Evolutionary conservation across 2,888 invertebrate genomes (phyloP).

Genomic region (Imbricaverruca yamaguchii): DNA sequence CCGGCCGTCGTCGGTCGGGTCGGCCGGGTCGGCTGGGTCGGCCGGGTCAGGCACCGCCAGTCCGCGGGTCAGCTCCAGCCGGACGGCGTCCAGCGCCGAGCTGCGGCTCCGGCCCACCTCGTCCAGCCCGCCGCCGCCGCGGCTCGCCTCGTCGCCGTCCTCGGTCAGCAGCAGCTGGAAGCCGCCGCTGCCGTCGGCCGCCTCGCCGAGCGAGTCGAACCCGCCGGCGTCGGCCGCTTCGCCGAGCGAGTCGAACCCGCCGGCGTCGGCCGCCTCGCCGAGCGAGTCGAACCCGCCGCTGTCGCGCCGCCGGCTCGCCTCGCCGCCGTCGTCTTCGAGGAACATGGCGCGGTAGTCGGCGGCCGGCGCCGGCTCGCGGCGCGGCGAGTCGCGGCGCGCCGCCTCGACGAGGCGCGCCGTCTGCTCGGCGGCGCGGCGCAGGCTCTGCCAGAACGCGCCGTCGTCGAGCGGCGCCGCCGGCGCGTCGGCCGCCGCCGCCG

Average conservation of each 20-base stretch:
- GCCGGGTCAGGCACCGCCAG: not conserved
- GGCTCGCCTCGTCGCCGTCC: too few relatives aligned
- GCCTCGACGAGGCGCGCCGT: not conserved
- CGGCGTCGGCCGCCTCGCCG: not conserved
- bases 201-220: not conserved
- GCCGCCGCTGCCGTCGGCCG: not conserved
- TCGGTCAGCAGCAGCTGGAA: too few relatives aligned
- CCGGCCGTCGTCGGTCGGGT: not conserved
- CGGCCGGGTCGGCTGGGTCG: not conserved
- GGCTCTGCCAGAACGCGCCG: not conserved
- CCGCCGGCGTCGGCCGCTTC: not conserved
- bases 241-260: not conserved
- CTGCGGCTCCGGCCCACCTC: not conserved
- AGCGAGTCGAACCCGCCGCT: not conserved
- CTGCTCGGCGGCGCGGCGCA: not conserved
- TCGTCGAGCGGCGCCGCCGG: not conserved
- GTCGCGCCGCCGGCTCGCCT: not conserved
- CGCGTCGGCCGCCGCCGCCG: not conserved
- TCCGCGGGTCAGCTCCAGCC: not conserved
- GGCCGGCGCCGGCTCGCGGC: too few relatives aligned
- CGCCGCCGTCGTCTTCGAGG: not conserved
- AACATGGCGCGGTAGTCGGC: not conserved
- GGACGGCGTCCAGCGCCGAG: not conserved
- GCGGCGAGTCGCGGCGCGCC: constrained; percentile 4
- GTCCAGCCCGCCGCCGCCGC: not conserved